Base-by-base conservation (phyloP, 1,140 invertebrate species). In the Drosophila triauraria region DNA sequence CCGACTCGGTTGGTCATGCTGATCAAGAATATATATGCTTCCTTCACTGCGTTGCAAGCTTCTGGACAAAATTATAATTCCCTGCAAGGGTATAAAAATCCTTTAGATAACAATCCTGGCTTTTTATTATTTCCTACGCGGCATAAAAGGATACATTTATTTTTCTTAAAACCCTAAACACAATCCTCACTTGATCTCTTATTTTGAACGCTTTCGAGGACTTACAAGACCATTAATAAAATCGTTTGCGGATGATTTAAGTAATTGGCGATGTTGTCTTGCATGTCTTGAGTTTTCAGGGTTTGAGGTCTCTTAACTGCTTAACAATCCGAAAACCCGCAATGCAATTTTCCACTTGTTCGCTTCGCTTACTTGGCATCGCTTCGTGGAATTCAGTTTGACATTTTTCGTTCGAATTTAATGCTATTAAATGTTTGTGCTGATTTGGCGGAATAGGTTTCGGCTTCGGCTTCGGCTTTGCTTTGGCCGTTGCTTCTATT, bases 341-440 rank as follows among this genome's bases (percentile, higher is more conserved):
- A 83, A 84, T 84, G 81, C 81, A 84, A 84, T 84, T 84, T 84
- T 84, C 81, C 81, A 84, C 48, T 84, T 75, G 70, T 59, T 60
- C 57, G 80, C 80, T 54, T 72, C 48, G 54, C 47, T 35, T 27
- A 43, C 47, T 63, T 48, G 63, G 40, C 47, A 51, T 67, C 20
- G 35, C 61, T 58, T 74, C 62, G 12, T 51, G 17, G 58, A 64
- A 82, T 62, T 82, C 46, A 50, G 30, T 75, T 75, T 44, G 80
- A 53, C 59, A 48, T 78, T 75, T 75, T 59, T 62, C 42, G 27
- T 60, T 48, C 8, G 57, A 70, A 56, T 64, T 69, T 71, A 84
- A 79, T 75, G 43, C 63, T 63, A 75, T 83, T 83, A 76, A 83
- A 83, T 79, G 46, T 61, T 84, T 65, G 17, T 47, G 77, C 77